Percentiles rank a stretch among this genome's conserved stretches.
phyloP scores from a whole-genome alignment of 64 coral and sea anemone species.

The Hydrozoanthus tunicans region DNA sequence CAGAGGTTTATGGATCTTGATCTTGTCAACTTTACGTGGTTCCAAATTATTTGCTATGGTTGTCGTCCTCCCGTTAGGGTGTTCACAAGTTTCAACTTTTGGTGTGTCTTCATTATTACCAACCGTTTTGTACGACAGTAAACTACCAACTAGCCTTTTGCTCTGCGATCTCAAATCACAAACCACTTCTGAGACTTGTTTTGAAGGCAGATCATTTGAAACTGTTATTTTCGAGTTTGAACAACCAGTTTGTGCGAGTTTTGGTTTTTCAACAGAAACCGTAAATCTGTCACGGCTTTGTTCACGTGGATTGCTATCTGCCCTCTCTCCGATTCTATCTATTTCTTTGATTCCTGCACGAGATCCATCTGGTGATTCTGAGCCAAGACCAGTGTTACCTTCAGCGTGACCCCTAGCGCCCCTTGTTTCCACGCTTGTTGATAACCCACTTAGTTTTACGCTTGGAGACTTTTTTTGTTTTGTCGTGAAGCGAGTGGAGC shows the following conservation, averaged over 20 bases:
- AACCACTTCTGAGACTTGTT: slow-evolving; percentile 1
- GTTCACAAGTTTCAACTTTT: background rate
- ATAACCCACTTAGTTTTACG: background rate
- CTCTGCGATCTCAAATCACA: background rate
- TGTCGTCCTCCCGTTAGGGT: background rate
- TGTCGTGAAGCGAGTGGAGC: background rate
- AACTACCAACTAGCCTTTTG: background rate
- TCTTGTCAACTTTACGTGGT: background rate
- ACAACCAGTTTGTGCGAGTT: background rate
- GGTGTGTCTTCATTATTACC: background rate
- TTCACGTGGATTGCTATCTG: no score
- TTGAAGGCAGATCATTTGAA: background rate
- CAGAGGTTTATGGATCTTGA: background rate
- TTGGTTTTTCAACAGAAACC: background rate
- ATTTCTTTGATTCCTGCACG: background rate
- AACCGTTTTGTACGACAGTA: background rate
- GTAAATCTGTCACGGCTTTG: background rate
- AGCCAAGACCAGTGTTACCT: background rate
- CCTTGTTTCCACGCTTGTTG: background rate
- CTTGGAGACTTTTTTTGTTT: background rate
- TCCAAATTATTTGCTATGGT: background rate
- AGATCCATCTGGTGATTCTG: no score
- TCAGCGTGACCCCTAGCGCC: background rate
- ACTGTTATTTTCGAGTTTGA: background rate
- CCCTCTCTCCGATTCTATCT: background rate